Percentiles rank a stretch among this genome's conserved stretches.
phyloP scores from a whole-genome alignment of 37 sponge, comb jelly and placozoan species.

The Petrosia ficiformis region DNA sequence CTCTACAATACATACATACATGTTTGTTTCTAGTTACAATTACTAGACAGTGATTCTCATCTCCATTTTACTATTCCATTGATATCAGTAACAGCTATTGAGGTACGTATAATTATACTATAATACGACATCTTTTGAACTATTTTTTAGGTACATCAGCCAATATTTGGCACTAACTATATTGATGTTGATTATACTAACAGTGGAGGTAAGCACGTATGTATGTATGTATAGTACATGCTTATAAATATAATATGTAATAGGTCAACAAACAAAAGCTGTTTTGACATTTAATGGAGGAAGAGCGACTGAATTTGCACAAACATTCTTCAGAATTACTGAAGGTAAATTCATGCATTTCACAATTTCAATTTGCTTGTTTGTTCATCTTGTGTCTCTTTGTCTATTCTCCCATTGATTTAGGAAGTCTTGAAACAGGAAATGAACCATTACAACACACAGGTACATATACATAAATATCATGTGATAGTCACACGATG shows the following conservation, averaged over 20 bases:
- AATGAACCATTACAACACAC: not conserved
- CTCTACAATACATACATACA: too few relatives aligned
- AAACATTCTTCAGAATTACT: constrained; percentile 46
- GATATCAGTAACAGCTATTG: constrained; percentile 16
- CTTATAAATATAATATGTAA: too few relatives aligned
- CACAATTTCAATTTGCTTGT: not conserved
- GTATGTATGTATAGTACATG: not conserved
- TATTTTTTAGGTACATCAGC: constrained; percentile 49
- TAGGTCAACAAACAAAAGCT: constrained; percentile 1
- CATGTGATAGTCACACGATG: too few relatives aligned
- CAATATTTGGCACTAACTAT: constrained; percentile 67
- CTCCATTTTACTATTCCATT: constrained; percentile 15
- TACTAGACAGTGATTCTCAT: too few relatives aligned
- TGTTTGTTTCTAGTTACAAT: too few relatives aligned
- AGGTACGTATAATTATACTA: constrained; percentile 29
- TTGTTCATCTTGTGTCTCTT: not conserved
- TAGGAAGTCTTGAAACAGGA: not conserved
- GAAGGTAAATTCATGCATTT: constrained; percentile 36
- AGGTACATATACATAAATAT: too few relatives aligned
- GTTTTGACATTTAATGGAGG: constrained; percentile 49
- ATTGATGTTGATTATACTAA: constrained; percentile 30
- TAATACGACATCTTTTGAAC: not conserved
- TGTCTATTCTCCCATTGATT: not conserved
- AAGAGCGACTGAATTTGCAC: constrained; percentile 65
- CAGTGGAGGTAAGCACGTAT: constrained; percentile 28